Conservation (phyloP, 2,888 invertebrate species). For the Mimas tiliae region DNA sequence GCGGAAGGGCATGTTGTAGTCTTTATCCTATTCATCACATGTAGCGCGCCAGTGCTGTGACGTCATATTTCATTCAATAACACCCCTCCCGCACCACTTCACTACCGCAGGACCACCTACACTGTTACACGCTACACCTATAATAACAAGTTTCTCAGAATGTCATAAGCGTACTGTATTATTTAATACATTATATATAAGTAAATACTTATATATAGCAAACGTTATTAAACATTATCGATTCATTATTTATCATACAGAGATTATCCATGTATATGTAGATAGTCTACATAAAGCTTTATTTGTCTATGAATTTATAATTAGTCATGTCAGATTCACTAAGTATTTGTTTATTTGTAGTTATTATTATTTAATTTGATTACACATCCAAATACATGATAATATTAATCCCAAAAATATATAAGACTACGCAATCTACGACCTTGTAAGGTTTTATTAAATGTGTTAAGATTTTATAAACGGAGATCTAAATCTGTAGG, state of each 20-base stretch:
- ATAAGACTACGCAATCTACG: constrained; percentile 10
- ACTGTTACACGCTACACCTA: no score
- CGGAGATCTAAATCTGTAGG: neutral
- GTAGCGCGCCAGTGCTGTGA: no score
- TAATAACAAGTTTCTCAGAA: no score
- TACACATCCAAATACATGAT: constrained; percentile 5
- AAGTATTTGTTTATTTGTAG: neutral
- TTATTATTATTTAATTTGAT: neutral
- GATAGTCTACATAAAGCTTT: neutral
- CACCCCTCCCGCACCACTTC: no score
- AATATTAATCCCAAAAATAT: constrained; percentile 22
- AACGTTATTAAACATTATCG: neutral
- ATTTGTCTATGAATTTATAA: neutral
- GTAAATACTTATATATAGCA: no score
- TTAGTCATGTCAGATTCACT: constrained; percentile 16
- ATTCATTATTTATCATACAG: neutral
- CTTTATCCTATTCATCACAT: no score
- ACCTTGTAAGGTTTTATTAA: neutral
- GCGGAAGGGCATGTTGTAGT: no score
- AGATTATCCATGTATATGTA: neutral
- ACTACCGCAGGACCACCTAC: no score
- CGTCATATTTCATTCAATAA: no score
- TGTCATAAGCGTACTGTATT: no score
- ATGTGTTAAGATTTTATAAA: neutral
- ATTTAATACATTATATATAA: no score